A percentile compares a stretch with the other conserved stretches of the same genome.
Evolutionary conservation across 2,797 vertebrate genomes (phyloP).

Genomic region (Loriculus beryllinus): DNA sequence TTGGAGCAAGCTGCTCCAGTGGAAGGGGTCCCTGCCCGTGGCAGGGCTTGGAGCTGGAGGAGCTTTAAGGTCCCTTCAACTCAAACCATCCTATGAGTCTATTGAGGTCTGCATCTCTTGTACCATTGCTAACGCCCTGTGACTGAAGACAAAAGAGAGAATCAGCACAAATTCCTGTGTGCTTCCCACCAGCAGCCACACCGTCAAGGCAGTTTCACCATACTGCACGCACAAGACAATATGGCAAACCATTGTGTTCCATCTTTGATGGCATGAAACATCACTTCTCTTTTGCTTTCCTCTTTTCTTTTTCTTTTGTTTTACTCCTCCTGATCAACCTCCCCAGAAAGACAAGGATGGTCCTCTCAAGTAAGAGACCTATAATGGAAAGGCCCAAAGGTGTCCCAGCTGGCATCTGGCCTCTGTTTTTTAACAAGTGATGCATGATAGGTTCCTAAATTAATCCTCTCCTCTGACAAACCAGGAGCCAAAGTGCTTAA

Average conservation of each 20-base stretch:
- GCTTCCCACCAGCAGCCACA: neutral
- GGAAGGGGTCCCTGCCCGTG: neutral
- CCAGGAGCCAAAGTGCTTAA: slow-evolving; percentile 4
- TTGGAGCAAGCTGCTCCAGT: neutral
- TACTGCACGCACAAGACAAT: accelerated
- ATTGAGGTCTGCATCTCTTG: neutral
- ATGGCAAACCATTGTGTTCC: neutral
- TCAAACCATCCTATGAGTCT: neutral
- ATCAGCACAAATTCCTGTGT: accelerated
- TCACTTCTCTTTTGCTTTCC: accelerated
- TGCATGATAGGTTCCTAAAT: slow-evolving; percentile 8
- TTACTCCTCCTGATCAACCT: neutral
- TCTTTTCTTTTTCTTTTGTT: too few species aligned
- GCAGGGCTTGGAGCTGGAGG: neutral
- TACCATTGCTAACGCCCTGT: accelerated
- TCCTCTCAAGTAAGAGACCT: neutral
- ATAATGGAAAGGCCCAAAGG: neutral
- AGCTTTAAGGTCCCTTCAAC: neutral
- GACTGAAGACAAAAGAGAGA: neutral
- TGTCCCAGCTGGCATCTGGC: neutral
- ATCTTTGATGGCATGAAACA: neutral
- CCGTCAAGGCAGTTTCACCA: neutral
- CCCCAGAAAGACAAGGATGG: neutral
- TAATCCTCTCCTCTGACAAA: neutral
- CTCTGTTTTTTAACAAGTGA: neutral